Conservation (phyloP, 2,797 vertebrate species). For the Lycodopsis pacificus region DNA sequence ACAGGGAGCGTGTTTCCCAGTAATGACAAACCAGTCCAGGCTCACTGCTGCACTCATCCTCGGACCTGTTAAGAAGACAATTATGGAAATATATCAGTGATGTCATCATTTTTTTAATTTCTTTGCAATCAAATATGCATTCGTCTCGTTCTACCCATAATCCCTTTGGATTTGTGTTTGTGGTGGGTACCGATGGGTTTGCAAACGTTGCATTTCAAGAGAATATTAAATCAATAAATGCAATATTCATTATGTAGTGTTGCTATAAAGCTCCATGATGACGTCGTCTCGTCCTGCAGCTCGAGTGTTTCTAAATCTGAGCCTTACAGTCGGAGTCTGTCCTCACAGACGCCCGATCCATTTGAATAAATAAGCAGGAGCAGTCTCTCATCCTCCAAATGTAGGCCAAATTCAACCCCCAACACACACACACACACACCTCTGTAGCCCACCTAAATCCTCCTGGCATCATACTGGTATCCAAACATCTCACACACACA, state of each 20-base stretch:
- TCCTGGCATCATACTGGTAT: slow-evolving; percentile 26
- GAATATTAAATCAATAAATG: neutral
- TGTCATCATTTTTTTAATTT: neutral
- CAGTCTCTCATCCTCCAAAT: slow-evolving; percentile 59
- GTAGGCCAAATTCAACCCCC: slow-evolving; percentile 61
- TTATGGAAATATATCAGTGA: neutral
- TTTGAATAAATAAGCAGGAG: slow-evolving; percentile 68
- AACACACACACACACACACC: slow-evolving; percentile 27
- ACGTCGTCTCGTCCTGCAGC: neutral
- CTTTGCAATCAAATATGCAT: neutral
- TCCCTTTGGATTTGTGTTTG: neutral
- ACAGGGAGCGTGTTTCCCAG: neutral
- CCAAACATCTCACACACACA: slow-evolving; percentile 26
- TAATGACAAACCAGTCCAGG: neutral
- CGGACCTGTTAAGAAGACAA: neutral
- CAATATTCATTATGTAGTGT: neutral
- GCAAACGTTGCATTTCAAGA: neutral
- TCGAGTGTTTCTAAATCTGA: slow-evolving; percentile 10
- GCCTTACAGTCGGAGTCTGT: neutral
- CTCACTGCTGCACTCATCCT: neutral
- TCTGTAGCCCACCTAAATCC: slow-evolving; percentile 38
- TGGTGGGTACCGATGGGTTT: neutral
- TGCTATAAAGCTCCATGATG: neutral
- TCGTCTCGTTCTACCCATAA: neutral
- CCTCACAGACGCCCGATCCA: slow-evolving; percentile 35